Conservation (phyloP, 1,140 invertebrate species). For the Grapholita molesta region DNA sequence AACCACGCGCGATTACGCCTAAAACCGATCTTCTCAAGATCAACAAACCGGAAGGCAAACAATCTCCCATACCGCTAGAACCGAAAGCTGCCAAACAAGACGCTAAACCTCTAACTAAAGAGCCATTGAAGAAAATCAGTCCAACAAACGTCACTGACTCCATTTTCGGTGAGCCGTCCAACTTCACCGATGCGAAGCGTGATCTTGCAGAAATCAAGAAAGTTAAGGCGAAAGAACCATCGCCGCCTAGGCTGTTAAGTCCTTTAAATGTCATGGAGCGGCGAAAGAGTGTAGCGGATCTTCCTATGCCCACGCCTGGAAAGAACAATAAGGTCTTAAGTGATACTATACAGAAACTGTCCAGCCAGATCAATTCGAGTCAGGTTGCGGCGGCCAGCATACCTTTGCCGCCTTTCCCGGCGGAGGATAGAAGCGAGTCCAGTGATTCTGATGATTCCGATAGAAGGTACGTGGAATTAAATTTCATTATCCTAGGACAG, state of each 20-base stretch:
- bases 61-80: slow-evolving; percentile 47
- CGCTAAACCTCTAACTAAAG: slow-evolving; percentile 48
- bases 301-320: slow-evolving; percentile 53
- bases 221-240: slow-evolving; percentile 53
- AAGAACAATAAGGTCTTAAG: slow-evolving; percentile 80
- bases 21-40: slow-evolving; percentile 50
- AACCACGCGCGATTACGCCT: slow-evolving; percentile 37
- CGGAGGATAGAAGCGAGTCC: slow-evolving; percentile 70
- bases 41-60: slow-evolving; percentile 44
- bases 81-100: slow-evolving; percentile 43
- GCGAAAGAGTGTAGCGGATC: slow-evolving; percentile 59
- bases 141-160: slow-evolving; percentile 45
- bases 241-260: slow-evolving; percentile 54
- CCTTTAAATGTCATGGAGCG: slow-evolving; percentile 61
- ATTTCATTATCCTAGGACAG: no score
- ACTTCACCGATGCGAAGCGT: slow-evolving; percentile 51
- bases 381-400: slow-evolving; percentile 47
- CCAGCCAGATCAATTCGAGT: slow-evolving; percentile 74
- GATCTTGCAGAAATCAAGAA: slow-evolving; percentile 57
- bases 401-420: slow-evolving; percentile 55
- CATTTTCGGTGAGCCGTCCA: slow-evolving; percentile 66
- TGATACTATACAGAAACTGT: slow-evolving; percentile 80
- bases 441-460: slow-evolving; percentile 87
- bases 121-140: slow-evolving; percentile 46
- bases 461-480: slow-evolving; percentile 77